Evolutionary conservation across 2,797 vertebrate species (phyloP).

Genomic region (Lutjanus campechanus): DNA sequence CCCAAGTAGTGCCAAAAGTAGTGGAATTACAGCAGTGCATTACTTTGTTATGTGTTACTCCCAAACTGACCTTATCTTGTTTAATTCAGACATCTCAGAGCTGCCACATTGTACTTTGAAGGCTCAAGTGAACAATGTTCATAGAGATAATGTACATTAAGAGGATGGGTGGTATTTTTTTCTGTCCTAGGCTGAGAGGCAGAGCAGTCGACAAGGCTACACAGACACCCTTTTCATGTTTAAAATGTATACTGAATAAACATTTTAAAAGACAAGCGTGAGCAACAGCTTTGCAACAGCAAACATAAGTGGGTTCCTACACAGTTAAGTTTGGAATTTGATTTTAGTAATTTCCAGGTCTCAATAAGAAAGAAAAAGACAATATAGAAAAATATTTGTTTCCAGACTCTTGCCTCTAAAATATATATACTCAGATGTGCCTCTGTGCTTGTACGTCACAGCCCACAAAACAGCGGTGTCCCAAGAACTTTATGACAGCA

Average conservation of each 20-base stretch:
- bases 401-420: too few relatives aligned
- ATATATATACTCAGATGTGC: too few relatives aligned
- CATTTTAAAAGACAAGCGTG: background rate
- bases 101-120: background rate
- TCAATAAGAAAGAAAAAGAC: background rate
- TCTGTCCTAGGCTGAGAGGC: background rate
- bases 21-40: too few relatives aligned
- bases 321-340: too few relatives aligned
- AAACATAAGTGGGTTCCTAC: background rate
- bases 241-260: background rate
- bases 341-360: too few relatives aligned
- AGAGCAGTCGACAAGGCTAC: background rate
- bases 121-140: background rate
- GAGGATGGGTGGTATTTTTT: background rate
- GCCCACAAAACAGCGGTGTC: too few relatives aligned
- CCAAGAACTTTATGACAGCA: too few relatives aligned
- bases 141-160: background rate
- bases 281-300: background rate
- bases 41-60: background rate
- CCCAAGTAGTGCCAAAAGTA: too few relatives aligned
- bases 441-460: too few relatives aligned
- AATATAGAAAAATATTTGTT: too few relatives aligned
- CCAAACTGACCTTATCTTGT: background rate
- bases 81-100: background rate
- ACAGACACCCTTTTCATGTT: background rate